Evolutionary conservation across 2,113 vertebrate species (phyloP).

Genomic region (Rhinoptilus africanus): DNA sequence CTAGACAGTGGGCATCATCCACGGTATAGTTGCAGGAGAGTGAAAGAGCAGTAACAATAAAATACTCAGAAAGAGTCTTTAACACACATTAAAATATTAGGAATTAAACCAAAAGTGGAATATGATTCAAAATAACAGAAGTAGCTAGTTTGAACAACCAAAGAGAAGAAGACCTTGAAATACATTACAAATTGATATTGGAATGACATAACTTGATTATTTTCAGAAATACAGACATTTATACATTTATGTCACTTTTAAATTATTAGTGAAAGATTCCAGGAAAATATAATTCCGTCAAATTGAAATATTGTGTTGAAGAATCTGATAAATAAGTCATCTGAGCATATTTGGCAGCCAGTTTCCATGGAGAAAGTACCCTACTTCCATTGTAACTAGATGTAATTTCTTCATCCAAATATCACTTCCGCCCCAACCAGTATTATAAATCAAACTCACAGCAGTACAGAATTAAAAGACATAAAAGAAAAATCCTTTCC

Average conservation of each 20-base stretch:
- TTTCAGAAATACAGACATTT: neutral
- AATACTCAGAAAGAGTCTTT: neutral
- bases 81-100: neutral
- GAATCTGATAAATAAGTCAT: conserved; percentile 26
- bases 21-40: neutral
- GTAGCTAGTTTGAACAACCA: neutral
- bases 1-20: neutral
- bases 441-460: neutral
- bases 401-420: neutral
- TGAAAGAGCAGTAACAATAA: neutral
- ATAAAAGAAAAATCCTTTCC: neutral
- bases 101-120: neutral
- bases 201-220: neutral
- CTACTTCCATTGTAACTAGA: neutral
- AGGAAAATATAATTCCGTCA: neutral
- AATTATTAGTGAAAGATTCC: conserved; percentile 1
- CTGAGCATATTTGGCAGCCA: neutral
- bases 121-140: neutral
- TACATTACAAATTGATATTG: neutral
- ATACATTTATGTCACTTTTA: neutral
- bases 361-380: conserved; percentile 15
- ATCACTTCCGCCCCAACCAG: neutral
- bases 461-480: neutral
- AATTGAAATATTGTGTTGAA: neutral
- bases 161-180: neutral